Conservation (phyloP, 2,797 vertebrate species). For the Ctenosaura bakeri region DNA sequence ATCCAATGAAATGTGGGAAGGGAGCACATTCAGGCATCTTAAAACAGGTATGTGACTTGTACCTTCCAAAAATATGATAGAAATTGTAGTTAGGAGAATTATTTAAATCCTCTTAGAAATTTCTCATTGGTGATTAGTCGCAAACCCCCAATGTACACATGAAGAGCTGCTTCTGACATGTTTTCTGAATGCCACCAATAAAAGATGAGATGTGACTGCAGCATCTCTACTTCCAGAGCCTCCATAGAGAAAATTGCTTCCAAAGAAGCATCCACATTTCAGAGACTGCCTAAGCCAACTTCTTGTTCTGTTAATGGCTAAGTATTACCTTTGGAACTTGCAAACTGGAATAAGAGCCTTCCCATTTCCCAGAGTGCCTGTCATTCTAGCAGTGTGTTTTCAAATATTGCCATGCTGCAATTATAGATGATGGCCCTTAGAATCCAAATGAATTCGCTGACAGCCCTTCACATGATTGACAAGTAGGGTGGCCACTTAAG, state of each 20-base stretch:
- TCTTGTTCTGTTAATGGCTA: accelerated
- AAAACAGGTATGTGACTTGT: background rate
- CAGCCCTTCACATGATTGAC: slow-evolving; percentile 39
- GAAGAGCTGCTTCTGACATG: background rate
- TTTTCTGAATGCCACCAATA: background rate
- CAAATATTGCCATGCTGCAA: slow-evolving; percentile 38
- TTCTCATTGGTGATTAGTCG: background rate
- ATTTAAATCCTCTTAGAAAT: background rate
- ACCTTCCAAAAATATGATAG: background rate
- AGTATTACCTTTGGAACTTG: slow-evolving; percentile 26
- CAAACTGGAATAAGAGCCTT: slow-evolving; percentile 52
- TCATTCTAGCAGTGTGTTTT: slow-evolving; percentile 41
- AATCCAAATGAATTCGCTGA: slow-evolving; percentile 56
- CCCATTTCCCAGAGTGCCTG: slow-evolving; percentile 54
- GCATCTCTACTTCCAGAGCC: background rate
- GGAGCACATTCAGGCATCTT: background rate
- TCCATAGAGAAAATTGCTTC: background rate
- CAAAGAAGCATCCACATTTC: slow-evolving; percentile 30
- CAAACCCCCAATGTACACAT: background rate
- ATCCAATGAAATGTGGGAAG: background rate
- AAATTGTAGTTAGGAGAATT: no score
- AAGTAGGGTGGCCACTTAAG: slow-evolving; percentile 25
- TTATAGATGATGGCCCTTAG: slow-evolving; percentile 63
- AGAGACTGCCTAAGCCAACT: slow-evolving; percentile 39
- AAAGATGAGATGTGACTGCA: background rate